Evolutionary conservation across 2,888 invertebrate species (phyloP).

Genomic region (Agrotis puta): DNA sequence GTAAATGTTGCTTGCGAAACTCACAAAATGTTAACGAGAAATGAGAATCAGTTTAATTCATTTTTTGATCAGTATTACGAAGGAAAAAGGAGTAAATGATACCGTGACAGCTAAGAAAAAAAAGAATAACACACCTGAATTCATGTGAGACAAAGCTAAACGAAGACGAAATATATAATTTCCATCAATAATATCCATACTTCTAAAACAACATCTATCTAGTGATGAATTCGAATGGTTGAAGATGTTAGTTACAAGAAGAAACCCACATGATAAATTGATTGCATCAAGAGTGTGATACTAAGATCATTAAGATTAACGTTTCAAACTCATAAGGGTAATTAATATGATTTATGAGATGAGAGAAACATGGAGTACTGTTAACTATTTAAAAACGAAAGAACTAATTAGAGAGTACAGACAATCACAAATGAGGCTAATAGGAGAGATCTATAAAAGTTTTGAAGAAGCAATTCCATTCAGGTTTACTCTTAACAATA

Average conservation of each 20-base stretch:
- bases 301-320: conserved; percentile 39
- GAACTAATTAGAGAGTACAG: conserved; percentile 5
- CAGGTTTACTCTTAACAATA: neutral
- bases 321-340: conserved; percentile 30
- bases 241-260: neutral
- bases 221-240: neutral
- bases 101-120: too few species aligned
- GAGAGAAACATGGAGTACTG: conserved; percentile 8
- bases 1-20: conserved; percentile 16
- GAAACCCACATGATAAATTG: conserved; percentile 20
- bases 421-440: conserved; percentile 1
- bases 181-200: too few species aligned
- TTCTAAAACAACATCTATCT: too few species aligned
- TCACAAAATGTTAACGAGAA: conserved; percentile 27
- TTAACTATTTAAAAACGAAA: conserved; percentile 17
- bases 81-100: neutral
- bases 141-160: too few species aligned
- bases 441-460: neutral
- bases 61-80: conserved; percentile 7
- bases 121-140: too few species aligned
- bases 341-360: conserved; percentile 54
- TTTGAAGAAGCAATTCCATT: neutral
- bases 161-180: too few species aligned
- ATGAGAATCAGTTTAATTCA: neutral
- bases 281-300: conserved; percentile 5